Conservation (phyloP, 2,797 vertebrate species). For the Takifugu rubripes region DNA sequence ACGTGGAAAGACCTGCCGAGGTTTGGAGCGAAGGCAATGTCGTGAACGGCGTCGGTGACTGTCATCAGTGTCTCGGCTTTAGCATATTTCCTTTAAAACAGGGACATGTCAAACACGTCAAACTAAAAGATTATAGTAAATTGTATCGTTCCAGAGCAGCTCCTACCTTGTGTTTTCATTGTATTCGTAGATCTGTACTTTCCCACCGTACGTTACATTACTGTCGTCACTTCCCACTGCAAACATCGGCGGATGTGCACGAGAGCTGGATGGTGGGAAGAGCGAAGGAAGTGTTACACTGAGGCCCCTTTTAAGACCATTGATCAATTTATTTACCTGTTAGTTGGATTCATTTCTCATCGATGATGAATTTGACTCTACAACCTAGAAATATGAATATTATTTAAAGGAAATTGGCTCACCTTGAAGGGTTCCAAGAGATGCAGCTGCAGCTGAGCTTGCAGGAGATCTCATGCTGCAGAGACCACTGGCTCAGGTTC, state of each 20-base stretch:
- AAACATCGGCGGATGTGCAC: slow-evolving; percentile 94
- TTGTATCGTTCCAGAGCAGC: no score
- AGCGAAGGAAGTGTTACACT: background rate
- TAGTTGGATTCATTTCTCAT: no score
- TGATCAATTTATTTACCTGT: background rate
- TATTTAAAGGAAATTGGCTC: slow-evolving; percentile 9
- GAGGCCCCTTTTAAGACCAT: background rate
- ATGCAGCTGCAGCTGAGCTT: slow-evolving; percentile 98
- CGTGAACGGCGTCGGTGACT: slow-evolving; percentile 93
- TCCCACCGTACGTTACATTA: slow-evolving; percentile 88
- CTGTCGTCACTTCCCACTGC: slow-evolving; percentile 96
- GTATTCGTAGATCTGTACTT: slow-evolving; percentile 98
- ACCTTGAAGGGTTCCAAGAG: slow-evolving; percentile 99
- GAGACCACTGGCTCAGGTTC: slow-evolving; percentile 98
- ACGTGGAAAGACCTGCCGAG: slow-evolving; percentile 96
- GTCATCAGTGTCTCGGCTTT: slow-evolving; percentile 96
- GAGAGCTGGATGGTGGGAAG: slow-evolving; percentile 75
- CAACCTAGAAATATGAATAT: no score
- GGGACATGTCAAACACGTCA: background rate
- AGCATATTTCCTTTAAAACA: slow-evolving; percentile 84
- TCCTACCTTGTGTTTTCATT: slow-evolving; percentile 93
- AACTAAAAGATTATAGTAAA: background rate
- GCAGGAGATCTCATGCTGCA: slow-evolving; percentile 97
- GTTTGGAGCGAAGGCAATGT: slow-evolving; percentile 95
- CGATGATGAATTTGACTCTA: no score